Percentiles rank a stretch among this genome's conserved stretches.
These are phyloP conservation scores for Vireo griseus DNA, from an alignment of 2,797 vertebrate species.

Conservation along the genomic window DNA sequence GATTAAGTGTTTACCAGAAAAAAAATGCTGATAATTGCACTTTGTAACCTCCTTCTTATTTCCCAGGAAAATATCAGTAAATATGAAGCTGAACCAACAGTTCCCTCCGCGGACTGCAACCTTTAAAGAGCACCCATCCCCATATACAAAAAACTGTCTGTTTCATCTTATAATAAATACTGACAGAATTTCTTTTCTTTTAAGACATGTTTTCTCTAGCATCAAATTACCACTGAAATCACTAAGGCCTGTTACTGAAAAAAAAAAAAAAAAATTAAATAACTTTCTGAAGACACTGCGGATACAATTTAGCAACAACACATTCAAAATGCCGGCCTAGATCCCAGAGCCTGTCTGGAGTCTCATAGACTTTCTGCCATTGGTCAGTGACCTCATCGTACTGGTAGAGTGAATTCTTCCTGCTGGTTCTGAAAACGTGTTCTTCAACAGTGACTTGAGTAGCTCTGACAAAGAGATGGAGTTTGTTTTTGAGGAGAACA, in stretches of 20 bases:
- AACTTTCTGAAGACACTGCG: constrained; percentile 99
- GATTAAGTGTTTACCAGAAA: constrained; percentile 70
- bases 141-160: constrained; percentile 75
- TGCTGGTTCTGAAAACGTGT: constrained; percentile 97
- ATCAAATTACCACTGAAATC: constrained; percentile 64
- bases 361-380: constrained; percentile 96
- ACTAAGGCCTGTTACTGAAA: constrained; percentile 60
- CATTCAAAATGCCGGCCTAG: constrained; percentile 99
- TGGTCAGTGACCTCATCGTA: constrained; percentile 88
- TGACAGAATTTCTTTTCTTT: constrained; percentile 76
- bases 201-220: constrained; percentile 66
- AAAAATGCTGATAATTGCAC: constrained; percentile 96
- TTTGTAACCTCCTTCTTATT: constrained; percentile 89
- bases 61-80: constrained; percentile 84
- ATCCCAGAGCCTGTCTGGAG: constrained; percentile 97
- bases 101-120: constrained; percentile 79
- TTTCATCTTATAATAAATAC: constrained; percentile 81
- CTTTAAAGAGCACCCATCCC: constrained; percentile 85
- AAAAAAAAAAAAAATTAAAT: constrained; percentile 75
- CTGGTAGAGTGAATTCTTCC: constrained; percentile 97
- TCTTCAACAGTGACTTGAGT: constrained; percentile 98
- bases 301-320: constrained; percentile 97
- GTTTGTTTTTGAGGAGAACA: constrained; percentile 88
- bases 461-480: constrained; percentile 95
- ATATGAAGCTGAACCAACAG: constrained; percentile 76